A percentile compares a stretch with the other conserved stretches of the same genome.
phyloP scores from a whole-genome alignment of 2,797 vertebrate species.

The Clamator glandarius region DNA sequence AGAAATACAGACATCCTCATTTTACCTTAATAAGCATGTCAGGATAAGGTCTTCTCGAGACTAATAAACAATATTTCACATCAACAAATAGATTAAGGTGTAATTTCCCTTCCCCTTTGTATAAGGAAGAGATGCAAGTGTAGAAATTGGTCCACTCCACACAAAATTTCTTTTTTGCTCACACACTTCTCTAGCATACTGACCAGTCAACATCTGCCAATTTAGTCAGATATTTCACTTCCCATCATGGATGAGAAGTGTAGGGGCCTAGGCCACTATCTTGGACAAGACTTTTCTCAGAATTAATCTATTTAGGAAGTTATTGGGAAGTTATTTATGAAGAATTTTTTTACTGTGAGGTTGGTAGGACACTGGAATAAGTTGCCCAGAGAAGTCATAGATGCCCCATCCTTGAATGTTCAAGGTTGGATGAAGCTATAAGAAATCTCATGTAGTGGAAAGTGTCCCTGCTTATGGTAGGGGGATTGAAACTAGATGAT shows the following conservation, averaged over 20 bases:
- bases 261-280: not conserved
- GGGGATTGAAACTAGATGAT: no score
- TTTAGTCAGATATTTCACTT: not conserved
- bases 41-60: not conserved
- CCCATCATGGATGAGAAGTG: not conserved
- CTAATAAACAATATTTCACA: no score
- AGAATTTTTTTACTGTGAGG: no score
- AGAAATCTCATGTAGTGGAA: no score
- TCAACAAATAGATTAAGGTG: not conserved
- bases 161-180: not conserved
- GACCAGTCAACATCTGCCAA: not conserved
- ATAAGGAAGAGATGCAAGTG: not conserved
- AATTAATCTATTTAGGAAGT: not conserved
- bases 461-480: no score
- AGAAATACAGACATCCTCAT: not conserved
- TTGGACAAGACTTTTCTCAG: not conserved
- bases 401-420: no score
- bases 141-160: not conserved
- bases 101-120: not conserved
- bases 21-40: not conserved
- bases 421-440: no score
- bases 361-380: no score
- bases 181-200: not conserved
- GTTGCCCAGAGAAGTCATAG: no score
- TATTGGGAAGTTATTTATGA: no score